Base-by-base conservation (phyloP, 2,797 vertebrate genomes). In the Argyrosomus regius region DNA sequence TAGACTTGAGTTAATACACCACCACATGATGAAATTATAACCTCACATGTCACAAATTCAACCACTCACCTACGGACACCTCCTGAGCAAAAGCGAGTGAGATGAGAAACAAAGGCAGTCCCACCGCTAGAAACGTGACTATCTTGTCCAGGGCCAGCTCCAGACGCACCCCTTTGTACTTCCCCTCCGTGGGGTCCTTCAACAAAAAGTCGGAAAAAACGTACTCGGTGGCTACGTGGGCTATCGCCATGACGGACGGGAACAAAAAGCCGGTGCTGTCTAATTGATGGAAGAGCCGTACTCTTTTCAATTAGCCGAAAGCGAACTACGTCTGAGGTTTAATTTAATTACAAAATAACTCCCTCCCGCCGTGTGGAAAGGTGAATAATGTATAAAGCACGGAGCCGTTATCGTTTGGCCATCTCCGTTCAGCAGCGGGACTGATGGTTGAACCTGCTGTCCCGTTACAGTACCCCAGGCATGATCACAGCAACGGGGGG, bases 1-100 rank as follows among this genome's bases (percentile, higher is more conserved):
- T 22, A 12, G 28, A 8, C 6, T 54, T 18, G 35, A 9, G 35
- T 39, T 2, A 39, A 39, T 8, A 39, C 8, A 9, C 35, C 35
- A 8, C 35, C 35, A 53, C 48, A 31, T 41, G 41, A 10, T 3
- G 14, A 57, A 52, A 46, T 54, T 17, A 13, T 43, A n/a, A 24
- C 2, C 22, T 69, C 3, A 39, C 22, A 57, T 8, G 56, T 57
- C 59, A 43, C 41, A 35, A 10, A 67, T 59, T 18, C 22, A 69
- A 26, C 31, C 73, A 94, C 96, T 97, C 91, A 99, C 97, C 98
- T 0, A 97, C 96, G 11, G 97, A 99, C 82, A 99, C 95, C 91
- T 99, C 97, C 86, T 99, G 98, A 1, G 98, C 97, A 82, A 98
- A 99, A 53, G 98, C 97, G 50, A 99, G 96, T 1, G 98, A 99